Evolutionary conservation across 2,797 vertebrate species (phyloP), one percentile per base, ranked within the genome.

Genomic region (Anableps anableps): DNA sequence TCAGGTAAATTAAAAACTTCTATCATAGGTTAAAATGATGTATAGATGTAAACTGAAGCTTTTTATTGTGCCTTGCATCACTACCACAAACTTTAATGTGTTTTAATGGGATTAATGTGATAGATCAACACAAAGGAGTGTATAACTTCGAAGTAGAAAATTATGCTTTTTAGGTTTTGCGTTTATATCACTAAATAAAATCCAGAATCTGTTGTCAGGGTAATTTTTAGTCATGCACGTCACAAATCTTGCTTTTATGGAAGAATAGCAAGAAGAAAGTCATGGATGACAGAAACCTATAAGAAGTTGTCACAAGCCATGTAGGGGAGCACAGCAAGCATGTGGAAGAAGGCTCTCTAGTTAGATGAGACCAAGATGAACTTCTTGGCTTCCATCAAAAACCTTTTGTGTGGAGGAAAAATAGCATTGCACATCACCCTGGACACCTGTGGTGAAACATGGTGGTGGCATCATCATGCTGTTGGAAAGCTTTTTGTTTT

Each of bases 1-100:
- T 91, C 96, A 96, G 97, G 97, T 97, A 90, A 58, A 36, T n/a
- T 58, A n/a, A 50, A 38, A 1, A 53, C 5, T 76, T 11, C 41
- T 7, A 3, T 6, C 11, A 29, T 68, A 29, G 41, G 68, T 7
- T 45, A n/a, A 31, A 34, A 48, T 16, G 1, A 48, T 16, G 14
- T 48, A 14, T 16, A 48, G 14, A 45, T 45, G 6, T 47, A 47
- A 47, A 50, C 48, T 17, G 16, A 50, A 16, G 13, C 48, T n/a
- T 50, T 50, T 26, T 26, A 55, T 55, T 4, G n/a, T 11, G 29
- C 55, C n/a, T 58, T 58, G n/a, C 0, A 58, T 3, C 26, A n/a
- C 5, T 14, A n/a, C 66, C 14, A 2, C 36, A 43, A 41, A 3
- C 38, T 70, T 70, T 1, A 43, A 14, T n/a, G 2, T 70, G 14